phyloP scores from a whole-genome alignment of 2,113 vertebrate species.

The Mormoops blainvillei region DNA sequence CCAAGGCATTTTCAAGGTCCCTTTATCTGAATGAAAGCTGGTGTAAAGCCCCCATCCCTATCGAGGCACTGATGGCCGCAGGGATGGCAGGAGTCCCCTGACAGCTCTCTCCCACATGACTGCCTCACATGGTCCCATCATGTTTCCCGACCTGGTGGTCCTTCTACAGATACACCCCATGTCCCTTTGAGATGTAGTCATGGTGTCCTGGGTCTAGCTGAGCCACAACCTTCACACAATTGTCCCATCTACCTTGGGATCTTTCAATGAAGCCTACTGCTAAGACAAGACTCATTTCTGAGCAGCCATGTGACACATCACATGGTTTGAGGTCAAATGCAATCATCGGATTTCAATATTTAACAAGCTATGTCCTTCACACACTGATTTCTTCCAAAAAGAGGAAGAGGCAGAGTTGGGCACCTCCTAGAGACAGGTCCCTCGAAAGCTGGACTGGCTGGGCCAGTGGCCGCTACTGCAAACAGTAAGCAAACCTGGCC shows the following conservation, averaged over 20 bases:
- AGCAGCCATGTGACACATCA: background rate
- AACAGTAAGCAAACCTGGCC: background rate
- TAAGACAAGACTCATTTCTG: background rate
- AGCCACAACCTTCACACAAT: background rate
- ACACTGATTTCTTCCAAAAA: rapidly evolving
- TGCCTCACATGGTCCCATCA: rapidly evolving
- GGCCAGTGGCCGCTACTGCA: background rate
- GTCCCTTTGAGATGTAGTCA: background rate
- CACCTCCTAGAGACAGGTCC: background rate
- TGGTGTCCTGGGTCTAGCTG: background rate
- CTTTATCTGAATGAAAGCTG: background rate
- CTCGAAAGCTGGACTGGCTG: background rate
- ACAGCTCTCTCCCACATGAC: rapidly evolving
- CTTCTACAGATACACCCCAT: background rate
- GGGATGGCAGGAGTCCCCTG: background rate
- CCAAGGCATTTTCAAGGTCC: background rate
- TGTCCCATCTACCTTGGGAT: background rate
- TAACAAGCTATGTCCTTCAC: background rate
- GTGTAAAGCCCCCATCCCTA: background rate
- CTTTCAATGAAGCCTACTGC: background rate
- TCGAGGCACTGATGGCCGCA: rapidly evolving
- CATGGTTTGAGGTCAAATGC: background rate
- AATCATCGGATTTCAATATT: background rate
- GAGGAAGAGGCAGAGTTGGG: background rate
- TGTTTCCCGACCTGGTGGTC: background rate